Percentiles rank a stretch among this genome's conserved stretches.
Evolutionary conservation across 2,113 vertebrate genomes (phyloP).

Genomic region (human): GRCh38 chrX:38996001-38996500

Average conservation of each 20-base stretch:
- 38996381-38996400: background rate
- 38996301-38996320: background rate
- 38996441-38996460: background rate
- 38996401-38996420: background rate
- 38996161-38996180: background rate
- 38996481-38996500: conserved; percentile 5
- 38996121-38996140: background rate
- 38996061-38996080: background rate
- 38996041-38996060: background rate
- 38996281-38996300: background rate
- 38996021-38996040: background rate
- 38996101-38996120: background rate
- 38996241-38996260: background rate
- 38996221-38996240: background rate
- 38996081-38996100: background rate
- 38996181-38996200: background rate
- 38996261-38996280: background rate
- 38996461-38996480: background rate
- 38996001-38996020: background rate
- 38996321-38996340: conserved; percentile 13
- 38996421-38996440: background rate
- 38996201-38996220: background rate
- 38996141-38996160: background rate
- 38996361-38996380: background rate
- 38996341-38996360: background rate